Conservation (phyloP, 2,888 invertebrate species). For the Argyra leucocephala region DNA sequence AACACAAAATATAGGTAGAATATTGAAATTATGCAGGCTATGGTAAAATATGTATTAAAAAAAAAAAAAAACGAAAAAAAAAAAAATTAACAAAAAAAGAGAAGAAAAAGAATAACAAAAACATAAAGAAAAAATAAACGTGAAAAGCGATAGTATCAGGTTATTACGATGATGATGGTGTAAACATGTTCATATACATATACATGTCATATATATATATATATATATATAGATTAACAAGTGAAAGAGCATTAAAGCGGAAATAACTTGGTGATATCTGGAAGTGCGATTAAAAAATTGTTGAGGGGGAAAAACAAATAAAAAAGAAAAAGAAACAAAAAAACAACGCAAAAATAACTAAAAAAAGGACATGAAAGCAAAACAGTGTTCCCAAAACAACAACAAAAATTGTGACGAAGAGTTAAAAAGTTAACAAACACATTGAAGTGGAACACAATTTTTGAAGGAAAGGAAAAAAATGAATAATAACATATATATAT, state of each 20-base stretch:
- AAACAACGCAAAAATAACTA: neutral
- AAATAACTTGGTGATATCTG: neutral
- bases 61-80: no score
- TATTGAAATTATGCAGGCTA: no score
- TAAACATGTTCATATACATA: neutral
- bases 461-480: neutral
- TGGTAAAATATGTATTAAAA: no score
- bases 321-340: neutral
- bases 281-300: slow-evolving; percentile 6
- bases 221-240: neutral
- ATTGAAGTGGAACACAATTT: no score
- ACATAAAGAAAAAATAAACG: neutral
- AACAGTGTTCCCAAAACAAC: neutral
- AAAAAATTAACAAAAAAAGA: no score
- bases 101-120: neutral
- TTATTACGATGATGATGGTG: neutral
- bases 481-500: no score
- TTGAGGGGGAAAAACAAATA: neutral
- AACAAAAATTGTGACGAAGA: slow-evolving; percentile 3
- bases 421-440: slow-evolving; percentile 2
- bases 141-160: neutral
- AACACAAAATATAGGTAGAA: no score
- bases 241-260: slow-evolving; percentile 1
- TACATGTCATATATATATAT: no score
- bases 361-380: slow-evolving; percentile 4